A percentile compares a stretch with the other conserved stretches of the same genome.
These are phyloP conservation scores for Lasioglossum calceatum DNA, from an alignment of 2,888 invertebrate genomes.

Conservation along the genomic window DNA sequence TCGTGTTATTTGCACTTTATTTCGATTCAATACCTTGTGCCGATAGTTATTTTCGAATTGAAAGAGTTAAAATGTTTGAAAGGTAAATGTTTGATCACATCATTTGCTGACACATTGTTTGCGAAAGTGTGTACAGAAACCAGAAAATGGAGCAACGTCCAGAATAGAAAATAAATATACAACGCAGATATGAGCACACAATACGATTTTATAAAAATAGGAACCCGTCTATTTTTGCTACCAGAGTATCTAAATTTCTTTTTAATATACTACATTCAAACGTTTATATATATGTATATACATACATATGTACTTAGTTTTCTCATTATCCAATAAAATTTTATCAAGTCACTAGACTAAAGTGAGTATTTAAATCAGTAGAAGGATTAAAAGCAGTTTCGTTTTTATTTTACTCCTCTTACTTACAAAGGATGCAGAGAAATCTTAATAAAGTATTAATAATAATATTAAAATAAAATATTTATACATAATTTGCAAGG, in stretches of 20 bases:
- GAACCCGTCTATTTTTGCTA: neutral
- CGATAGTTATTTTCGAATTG: neutral
- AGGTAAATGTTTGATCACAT: neutral
- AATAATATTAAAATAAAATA: too few relatives aligned
- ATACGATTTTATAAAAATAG: neutral
- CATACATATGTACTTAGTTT: too few relatives aligned
- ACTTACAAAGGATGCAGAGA: neutral
- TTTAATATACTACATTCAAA: neutral
- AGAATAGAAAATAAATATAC: constrained; percentile 13
- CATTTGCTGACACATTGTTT: neutral
- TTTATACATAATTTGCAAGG: too few relatives aligned
- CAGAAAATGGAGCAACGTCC: neutral
- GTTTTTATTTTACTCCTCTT: neutral
- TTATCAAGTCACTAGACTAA: neutral
- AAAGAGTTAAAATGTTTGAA: constrained; percentile 2
- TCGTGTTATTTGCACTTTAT: neutral
- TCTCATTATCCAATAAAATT: too few relatives aligned
- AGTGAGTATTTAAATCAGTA: too few relatives aligned
- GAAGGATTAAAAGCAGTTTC: neutral
- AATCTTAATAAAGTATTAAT: neutral
- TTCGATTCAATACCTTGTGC: neutral
- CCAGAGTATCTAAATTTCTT: neutral
- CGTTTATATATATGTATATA: too few relatives aligned
- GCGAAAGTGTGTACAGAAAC: neutral
- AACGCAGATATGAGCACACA: neutral